These are phyloP conservation scores for Bombus cullumanus DNA, from an alignment of 1,140 invertebrate genomes.

Conservation along the genomic window DNA sequence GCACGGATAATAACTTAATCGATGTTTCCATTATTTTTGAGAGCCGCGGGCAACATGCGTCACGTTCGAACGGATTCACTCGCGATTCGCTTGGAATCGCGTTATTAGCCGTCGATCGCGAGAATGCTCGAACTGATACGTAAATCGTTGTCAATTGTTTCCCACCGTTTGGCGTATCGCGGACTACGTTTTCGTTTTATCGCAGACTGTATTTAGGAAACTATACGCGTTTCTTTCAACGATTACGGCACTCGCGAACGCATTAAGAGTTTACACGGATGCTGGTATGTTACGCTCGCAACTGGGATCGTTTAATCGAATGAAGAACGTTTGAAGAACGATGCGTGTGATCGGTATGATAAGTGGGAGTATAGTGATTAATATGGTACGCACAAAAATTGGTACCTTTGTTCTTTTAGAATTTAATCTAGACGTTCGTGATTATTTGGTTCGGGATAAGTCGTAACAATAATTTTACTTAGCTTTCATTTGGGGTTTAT, in stretches of 20 bases:
- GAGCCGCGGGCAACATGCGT: conserved; percentile 56
- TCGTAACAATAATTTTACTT: too few relatives aligned
- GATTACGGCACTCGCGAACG: background rate
- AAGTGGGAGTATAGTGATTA: too few relatives aligned
- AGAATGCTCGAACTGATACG: conserved; percentile 2
- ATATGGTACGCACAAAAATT: too few relatives aligned
- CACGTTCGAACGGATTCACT: conserved; percentile 21
- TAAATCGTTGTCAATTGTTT: conserved; percentile 19
- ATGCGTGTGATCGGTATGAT: background rate
- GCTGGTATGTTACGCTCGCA: background rate
- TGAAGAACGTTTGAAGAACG: too few relatives aligned
- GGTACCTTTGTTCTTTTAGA: background rate
- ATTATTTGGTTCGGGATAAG: too few relatives aligned
- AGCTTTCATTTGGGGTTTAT: too few relatives aligned
- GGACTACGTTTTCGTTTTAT: background rate
- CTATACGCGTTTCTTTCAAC: conserved; percentile 8
- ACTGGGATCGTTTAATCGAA: too few relatives aligned
- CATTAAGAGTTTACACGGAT: background rate
- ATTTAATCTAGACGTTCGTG: too few relatives aligned
- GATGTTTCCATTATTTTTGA: conserved; percentile 75
- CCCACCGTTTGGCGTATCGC: background rate
- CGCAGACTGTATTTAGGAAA: background rate
- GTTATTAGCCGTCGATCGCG: conserved; percentile 36
- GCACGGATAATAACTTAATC: conserved; percentile 71
- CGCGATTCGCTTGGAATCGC: conserved; percentile 12